Evolutionary conservation across 2,797 vertebrate species (phyloP).

Genomic region (Lateolabrax maculatus): DNA sequence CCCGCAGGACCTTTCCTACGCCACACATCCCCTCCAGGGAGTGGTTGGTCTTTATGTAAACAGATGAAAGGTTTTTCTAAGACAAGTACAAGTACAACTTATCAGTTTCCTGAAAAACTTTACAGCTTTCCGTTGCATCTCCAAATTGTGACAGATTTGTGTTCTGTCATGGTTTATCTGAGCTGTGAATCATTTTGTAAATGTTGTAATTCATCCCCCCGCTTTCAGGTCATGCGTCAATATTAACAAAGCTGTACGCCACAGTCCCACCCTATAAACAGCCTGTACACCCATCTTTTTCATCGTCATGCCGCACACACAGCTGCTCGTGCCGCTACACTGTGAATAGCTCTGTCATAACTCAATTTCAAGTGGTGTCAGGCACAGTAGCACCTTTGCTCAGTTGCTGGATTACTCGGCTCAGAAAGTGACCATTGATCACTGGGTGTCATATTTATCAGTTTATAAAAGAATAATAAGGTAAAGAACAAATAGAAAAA

Average conservation of each 20-base stretch:
- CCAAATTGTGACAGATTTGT: neutral
- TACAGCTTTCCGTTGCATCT: neutral
- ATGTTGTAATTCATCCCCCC: neutral
- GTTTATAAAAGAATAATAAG: no score
- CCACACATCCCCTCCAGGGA: conserved; percentile 7
- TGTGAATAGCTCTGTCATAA: neutral
- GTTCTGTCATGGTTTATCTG: neutral
- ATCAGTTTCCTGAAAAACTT: neutral
- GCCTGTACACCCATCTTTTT: neutral
- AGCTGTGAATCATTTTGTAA: neutral
- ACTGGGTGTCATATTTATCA: no score
- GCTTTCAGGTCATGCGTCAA: no score
- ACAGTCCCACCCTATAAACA: neutral
- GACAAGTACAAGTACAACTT: neutral
- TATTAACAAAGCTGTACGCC: neutral
- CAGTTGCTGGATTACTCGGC: neutral
- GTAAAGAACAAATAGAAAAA: neutral
- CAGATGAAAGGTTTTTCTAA: neutral
- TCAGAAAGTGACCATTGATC: neutral
- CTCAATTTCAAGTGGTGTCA: neutral
- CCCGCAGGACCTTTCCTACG: neutral
- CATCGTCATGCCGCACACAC: neutral
- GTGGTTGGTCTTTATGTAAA: conserved; percentile 14
- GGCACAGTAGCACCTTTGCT: neutral
- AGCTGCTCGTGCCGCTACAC: neutral